Evolutionary conservation across 2,113 vertebrate genomes (phyloP).

Genomic region (Nannospalax galili): DNA sequence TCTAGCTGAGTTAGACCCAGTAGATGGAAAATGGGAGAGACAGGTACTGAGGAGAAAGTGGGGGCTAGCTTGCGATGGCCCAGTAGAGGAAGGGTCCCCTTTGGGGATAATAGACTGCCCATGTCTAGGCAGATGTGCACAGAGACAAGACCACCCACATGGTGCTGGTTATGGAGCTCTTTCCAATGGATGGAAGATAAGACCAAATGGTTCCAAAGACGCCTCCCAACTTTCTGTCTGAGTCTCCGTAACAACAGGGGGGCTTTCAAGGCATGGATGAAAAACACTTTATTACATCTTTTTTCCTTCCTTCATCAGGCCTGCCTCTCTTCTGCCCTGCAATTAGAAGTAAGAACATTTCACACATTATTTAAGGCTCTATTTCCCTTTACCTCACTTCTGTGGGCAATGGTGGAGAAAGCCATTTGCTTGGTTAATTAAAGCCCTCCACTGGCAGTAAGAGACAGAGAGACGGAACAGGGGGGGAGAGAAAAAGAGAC

Average conservation of each 20-base stretch:
- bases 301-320: slow-evolving; percentile 10
- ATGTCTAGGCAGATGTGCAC: neutral
- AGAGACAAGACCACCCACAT: neutral
- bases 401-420: slow-evolving; percentile 59
- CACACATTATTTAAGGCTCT: slow-evolving; percentile 64
- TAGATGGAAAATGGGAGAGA: neutral
- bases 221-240: neutral
- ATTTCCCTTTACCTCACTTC: slow-evolving; percentile 57
- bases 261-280: slow-evolving; percentile 11
- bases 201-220: slow-evolving; percentile 45
- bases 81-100: neutral
- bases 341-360: slow-evolving; percentile 57
- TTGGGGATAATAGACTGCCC: neutral
- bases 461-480: slow-evolving; percentile 15
- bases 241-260: neutral
- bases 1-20: slow-evolving; percentile 7
- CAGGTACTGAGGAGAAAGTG: neutral
- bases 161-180: neutral
- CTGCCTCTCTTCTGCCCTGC: slow-evolving; percentile 26
- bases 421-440: slow-evolving; percentile 61
- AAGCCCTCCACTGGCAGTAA: slow-evolving; percentile 35
- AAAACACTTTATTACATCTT: slow-evolving; percentile 50
- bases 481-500: neutral
- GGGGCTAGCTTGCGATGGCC: neutral
- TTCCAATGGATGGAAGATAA: neutral